Percentiles rank a stretch among this genome's conserved stretches.
phyloP scores from a whole-genome alignment of 2,113 vertebrate genomes.

The Megalops atlanticus region DNA sequence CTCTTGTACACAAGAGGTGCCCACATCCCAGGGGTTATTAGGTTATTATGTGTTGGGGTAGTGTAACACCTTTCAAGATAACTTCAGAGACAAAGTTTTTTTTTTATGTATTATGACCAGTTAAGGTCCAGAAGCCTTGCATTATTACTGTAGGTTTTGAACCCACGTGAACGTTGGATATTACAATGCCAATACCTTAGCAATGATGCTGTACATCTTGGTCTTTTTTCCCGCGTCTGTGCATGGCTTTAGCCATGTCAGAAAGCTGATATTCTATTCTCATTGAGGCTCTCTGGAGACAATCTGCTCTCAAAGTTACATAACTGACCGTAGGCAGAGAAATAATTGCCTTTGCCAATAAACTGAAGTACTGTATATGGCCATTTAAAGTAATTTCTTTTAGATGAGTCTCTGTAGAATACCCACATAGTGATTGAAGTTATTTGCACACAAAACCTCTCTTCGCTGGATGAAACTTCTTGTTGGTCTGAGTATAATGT shows the following conservation, averaged over 20 bases:
- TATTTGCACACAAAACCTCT: not conserved
- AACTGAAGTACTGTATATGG: not conserved
- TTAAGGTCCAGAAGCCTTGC: no score
- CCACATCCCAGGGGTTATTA: not conserved
- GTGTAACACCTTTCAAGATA: no score
- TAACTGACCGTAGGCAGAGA: not conserved
- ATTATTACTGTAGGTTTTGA: no score
- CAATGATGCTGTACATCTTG: not conserved
- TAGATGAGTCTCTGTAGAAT: not conserved
- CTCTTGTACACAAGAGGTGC: no score
- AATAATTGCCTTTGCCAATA: not conserved
- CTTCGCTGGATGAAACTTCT: not conserved
- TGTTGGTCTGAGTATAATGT: no score
- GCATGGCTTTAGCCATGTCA: not conserved
- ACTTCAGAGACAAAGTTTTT: no score
- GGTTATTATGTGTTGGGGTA: no score
- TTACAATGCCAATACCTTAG: not conserved
- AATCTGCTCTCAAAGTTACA: constrained; percentile 11
- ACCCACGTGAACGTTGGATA: no score
- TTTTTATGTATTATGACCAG: no score
- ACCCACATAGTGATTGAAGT: not conserved
- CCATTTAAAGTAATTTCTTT: not conserved
- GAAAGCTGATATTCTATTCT: constrained; percentile 1
- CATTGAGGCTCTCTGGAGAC: not conserved
- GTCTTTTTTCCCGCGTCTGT: not conserved